Evolutionary conservation across 2,888 invertebrate species (phyloP).

Genomic region (Leucophora obtusa): DNA sequence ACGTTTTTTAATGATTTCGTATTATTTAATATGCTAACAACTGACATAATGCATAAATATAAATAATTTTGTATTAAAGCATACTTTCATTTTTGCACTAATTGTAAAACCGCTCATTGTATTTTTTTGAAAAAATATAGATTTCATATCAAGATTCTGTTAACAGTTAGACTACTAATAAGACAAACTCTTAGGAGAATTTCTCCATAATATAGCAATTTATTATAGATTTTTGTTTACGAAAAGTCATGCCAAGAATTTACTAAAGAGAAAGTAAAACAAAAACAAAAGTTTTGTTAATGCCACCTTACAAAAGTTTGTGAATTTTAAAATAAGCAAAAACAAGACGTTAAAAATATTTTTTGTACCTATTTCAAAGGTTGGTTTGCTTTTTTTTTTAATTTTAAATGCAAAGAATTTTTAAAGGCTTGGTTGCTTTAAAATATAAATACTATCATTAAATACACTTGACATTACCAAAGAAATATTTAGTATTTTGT

Average conservation of each 20-base stretch:
- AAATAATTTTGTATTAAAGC: background rate
- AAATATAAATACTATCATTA: slow-evolving; percentile 29
- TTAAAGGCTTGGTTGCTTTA: slow-evolving; percentile 45
- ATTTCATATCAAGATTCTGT: background rate
- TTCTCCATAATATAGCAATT: slow-evolving; percentile 34
- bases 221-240: slow-evolving; percentile 30
- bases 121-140: no score
- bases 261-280: slow-evolving; percentile 53
- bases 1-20: no score
- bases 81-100: no score
- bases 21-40: no score
- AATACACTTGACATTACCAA: slow-evolving; percentile 61
- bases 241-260: slow-evolving; percentile 56
- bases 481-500: slow-evolving; percentile 31
- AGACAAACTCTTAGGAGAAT: slow-evolving; percentile 9
- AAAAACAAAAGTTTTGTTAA: slow-evolving; percentile 1
- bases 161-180: background rate
- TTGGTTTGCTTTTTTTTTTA: slow-evolving; percentile 10
- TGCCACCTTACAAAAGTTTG: slow-evolving; percentile 4
- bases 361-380: slow-evolving; percentile 31
- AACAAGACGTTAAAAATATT: slow-evolving; percentile 13
- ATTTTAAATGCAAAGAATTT: slow-evolving; percentile 39
- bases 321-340: slow-evolving; percentile 33
- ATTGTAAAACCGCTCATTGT: no score
- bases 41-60: no score